Evolutionary conservation across 1,140 invertebrate species (phyloP).

Genomic region (Teleopsis dalmanni): DNA sequence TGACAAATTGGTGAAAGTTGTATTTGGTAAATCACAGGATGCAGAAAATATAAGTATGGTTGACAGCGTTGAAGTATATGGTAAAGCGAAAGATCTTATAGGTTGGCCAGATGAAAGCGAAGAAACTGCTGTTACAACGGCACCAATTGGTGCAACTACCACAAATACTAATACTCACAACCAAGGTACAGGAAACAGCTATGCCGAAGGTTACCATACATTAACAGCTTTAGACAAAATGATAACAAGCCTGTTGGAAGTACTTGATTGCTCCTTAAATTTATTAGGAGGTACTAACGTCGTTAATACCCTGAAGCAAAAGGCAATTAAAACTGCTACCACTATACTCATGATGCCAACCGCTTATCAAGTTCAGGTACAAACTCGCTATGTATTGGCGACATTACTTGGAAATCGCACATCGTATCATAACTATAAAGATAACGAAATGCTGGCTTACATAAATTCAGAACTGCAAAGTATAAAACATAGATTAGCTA

Average conservation of each 20-base stretch:
- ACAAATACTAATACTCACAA: slow-evolving; percentile 1
- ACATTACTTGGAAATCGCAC: slow-evolving; percentile 65
- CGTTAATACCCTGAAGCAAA: slow-evolving; percentile 46
- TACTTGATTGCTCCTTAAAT: slow-evolving; percentile 61
- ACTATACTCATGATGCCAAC: slow-evolving; percentile 76
- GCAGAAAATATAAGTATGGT: slow-evolving; percentile 84
- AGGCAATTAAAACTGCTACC: slow-evolving; percentile 67
- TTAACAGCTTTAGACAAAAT: slow-evolving; percentile 49
- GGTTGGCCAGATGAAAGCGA: slow-evolving; percentile 95
- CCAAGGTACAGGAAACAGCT: slow-evolving; percentile 2
- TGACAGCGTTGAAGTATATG: slow-evolving; percentile 86
- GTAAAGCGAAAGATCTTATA: slow-evolving; percentile 91
- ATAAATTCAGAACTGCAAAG: slow-evolving; percentile 62
- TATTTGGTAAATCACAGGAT: slow-evolving; percentile 85
- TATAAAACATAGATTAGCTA: slow-evolving; percentile 19
- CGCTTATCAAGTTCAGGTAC: slow-evolving; percentile 66
- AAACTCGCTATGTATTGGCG: slow-evolving; percentile 71
- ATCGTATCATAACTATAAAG: slow-evolving; percentile 81
- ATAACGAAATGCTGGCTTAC: slow-evolving; percentile 72
- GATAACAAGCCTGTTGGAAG: slow-evolving; percentile 65
- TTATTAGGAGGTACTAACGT: slow-evolving; percentile 39
- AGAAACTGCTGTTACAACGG: slow-evolving; percentile 55
- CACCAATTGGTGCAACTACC: neutral
- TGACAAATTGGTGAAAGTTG: slow-evolving; percentile 85
- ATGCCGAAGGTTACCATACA: slow-evolving; percentile 31